Percentiles rank a stretch among this genome's conserved stretches.
These are phyloP conservation scores for Ophion ventricosus DNA, from an alignment of 2,888 invertebrate species.

Conservation along the genomic window DNA sequence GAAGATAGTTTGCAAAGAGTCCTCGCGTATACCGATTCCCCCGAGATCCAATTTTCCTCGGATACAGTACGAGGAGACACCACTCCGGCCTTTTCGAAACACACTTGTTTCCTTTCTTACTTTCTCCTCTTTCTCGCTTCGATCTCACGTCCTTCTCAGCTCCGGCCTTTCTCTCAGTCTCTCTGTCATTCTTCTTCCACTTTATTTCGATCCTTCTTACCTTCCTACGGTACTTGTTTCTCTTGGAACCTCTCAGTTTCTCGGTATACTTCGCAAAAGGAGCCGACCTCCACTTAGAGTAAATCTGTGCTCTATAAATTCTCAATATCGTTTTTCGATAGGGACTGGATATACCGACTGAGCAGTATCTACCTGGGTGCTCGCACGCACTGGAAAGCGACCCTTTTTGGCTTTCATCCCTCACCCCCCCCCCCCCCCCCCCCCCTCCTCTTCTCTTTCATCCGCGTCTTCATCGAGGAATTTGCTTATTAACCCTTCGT, in stretches of 20 bases:
- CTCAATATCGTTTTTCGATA: constrained; percentile 62
- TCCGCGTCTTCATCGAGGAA: not conserved
- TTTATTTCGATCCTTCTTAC: constrained; percentile 24
- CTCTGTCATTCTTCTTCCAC: constrained; percentile 1
- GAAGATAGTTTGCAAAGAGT: constrained; percentile 60
- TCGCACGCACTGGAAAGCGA: too few species aligned
- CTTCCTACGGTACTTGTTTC: constrained; percentile 34
- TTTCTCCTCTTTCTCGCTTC: not conserved
- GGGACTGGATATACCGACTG: constrained; percentile 42
- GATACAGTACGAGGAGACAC: constrained; percentile 43
- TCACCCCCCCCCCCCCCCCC: too few species aligned
- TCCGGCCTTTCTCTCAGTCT: not conserved
- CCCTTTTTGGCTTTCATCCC: constrained; percentile 17
- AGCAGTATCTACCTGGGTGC: constrained; percentile 1
- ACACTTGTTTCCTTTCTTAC: constrained; percentile 13
- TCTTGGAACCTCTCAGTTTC: constrained; percentile 18
- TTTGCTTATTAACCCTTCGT: too few species aligned
- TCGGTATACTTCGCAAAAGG: constrained; percentile 3
- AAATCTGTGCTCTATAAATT: constrained; percentile 63
- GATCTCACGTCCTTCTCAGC: not conserved
- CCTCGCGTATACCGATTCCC: constrained; percentile 58
- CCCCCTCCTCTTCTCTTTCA: too few species aligned
- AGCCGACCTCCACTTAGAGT: constrained; percentile 55
- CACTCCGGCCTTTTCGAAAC: constrained; percentile 32
- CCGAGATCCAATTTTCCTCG: constrained; percentile 61